phyloP scores from a whole-genome alignment of 1,140 invertebrate species.

The Drosophila seguyi region DNA sequence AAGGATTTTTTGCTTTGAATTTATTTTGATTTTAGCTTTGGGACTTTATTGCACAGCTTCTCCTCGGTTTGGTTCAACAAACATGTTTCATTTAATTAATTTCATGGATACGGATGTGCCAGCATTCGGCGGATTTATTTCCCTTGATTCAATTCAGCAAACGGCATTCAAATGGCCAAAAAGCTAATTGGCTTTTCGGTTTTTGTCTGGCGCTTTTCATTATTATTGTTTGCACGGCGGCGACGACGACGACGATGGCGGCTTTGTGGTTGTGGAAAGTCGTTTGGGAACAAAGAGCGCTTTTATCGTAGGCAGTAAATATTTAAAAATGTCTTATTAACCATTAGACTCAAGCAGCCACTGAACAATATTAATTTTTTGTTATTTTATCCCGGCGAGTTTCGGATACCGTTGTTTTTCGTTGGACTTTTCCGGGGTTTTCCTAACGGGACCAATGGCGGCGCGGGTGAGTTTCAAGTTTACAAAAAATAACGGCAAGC shows the following conservation, averaged over 20 bases:
- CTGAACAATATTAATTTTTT: neutral
- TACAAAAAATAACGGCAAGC: constrained; percentile 14
- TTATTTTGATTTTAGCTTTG: constrained; percentile 65
- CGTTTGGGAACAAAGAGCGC: constrained; percentile 23
- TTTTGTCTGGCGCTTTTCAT: constrained; percentile 77
- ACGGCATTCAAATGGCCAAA: constrained; percentile 6
- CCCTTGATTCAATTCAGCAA: constrained; percentile 8
- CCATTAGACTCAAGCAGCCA: neutral
- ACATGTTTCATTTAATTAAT: constrained; percentile 29
- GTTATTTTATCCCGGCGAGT: constrained; percentile 25
- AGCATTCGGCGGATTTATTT: constrained; percentile 21
- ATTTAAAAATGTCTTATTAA: neutral
- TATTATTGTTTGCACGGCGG: constrained; percentile 76
- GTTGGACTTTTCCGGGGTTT: constrained; percentile 7
- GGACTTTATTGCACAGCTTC: constrained; percentile 51
- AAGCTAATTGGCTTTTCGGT: constrained; percentile 59
- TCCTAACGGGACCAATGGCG: constrained; percentile 3
- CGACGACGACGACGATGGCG: constrained; percentile 33
- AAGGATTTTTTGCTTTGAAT: constrained; percentile 75
- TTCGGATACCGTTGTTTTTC: constrained; percentile 11
- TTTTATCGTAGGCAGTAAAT: constrained; percentile 30
- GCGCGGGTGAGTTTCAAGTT: constrained; percentile 26
- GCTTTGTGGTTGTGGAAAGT: constrained; percentile 25
- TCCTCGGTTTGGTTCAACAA: constrained; percentile 9
- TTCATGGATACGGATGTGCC: constrained; percentile 21